These are phyloP conservation scores for Malacosoma neustria DNA, from an alignment of 2,888 invertebrate species.

Conservation along the genomic window DNA sequence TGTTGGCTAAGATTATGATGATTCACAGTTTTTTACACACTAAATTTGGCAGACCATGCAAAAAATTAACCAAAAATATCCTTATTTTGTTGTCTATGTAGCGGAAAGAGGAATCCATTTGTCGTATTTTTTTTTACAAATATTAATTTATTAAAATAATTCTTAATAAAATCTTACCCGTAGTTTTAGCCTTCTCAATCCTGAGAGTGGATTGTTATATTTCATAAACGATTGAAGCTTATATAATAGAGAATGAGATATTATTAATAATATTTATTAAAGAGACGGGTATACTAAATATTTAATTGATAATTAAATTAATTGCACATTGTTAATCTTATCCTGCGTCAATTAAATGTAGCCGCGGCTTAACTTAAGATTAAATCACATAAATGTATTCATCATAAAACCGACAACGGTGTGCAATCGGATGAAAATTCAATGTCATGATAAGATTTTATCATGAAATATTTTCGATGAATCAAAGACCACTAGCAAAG, in stretches of 20 bases:
- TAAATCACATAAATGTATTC: background rate
- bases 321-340: background rate
- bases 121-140: too few species aligned
- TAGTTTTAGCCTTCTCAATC: conserved; percentile 8
- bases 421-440: background rate
- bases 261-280: background rate
- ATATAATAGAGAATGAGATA: background rate
- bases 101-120: too few species aligned
- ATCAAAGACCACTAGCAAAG: background rate
- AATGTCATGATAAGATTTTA: background rate
- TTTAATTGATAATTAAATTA: conserved; percentile 1
- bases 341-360: conserved; percentile 1
- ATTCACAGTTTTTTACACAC: too few species aligned
- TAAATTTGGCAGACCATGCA: too few species aligned
- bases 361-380: background rate
- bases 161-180: conserved; percentile 13
- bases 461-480: background rate
- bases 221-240: background rate
- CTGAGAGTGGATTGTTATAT: conserved; percentile 6
- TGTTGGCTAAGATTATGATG: too few species aligned
- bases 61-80: too few species aligned
- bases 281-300: conserved; percentile 5
- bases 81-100: too few species aligned
- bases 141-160: too few species aligned
- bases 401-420: background rate